Conservation (phyloP, 30 jellyfish, hydroid and myxozoan genomes). For the Aurelia aurita region DNA sequence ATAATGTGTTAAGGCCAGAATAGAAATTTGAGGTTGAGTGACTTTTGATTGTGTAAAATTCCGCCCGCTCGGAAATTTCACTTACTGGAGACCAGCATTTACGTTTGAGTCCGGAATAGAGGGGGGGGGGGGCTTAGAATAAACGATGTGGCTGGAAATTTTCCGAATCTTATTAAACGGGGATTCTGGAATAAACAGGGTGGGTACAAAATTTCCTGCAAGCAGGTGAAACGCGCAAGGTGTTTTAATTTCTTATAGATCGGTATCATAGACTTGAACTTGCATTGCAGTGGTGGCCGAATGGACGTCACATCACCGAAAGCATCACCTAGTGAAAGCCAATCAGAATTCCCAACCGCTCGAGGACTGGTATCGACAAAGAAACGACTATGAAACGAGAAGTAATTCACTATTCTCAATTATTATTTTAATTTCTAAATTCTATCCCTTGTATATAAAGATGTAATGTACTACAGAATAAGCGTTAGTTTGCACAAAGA, state of each 20-base stretch:
- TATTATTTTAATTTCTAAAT: not conserved
- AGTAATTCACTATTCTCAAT: not conserved
- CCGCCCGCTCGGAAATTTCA: too few relatives aligned
- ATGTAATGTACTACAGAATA: slow-evolving; percentile 8
- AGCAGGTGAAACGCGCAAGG: too few relatives aligned
- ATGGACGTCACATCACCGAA: slow-evolving; percentile 54
- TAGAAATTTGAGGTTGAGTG: too few relatives aligned
- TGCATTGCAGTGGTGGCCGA: slow-evolving; percentile 50
- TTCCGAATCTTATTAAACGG: too few relatives aligned
- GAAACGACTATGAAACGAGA: slow-evolving; percentile 55
- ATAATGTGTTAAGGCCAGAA: not conserved
- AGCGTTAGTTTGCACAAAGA: not conserved
- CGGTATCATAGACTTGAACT: not conserved
- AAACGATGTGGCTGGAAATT: too few relatives aligned
- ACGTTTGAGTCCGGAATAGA: too few relatives aligned
- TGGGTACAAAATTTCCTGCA: too few relatives aligned
- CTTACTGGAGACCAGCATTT: too few relatives aligned
- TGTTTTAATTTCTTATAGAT: too few relatives aligned
- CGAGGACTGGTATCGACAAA: slow-evolving; percentile 91
- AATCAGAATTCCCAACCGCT: slow-evolving; percentile 88
- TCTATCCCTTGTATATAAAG: slow-evolving; percentile 23
- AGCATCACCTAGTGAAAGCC: slow-evolving; percentile 20
- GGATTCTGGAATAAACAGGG: too few relatives aligned
- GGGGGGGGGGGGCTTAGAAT: too few relatives aligned
- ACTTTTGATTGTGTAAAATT: too few relatives aligned